Conservation (phyloP, 2,797 vertebrate species). For the Arnoldichthys spilopterus region DNA sequence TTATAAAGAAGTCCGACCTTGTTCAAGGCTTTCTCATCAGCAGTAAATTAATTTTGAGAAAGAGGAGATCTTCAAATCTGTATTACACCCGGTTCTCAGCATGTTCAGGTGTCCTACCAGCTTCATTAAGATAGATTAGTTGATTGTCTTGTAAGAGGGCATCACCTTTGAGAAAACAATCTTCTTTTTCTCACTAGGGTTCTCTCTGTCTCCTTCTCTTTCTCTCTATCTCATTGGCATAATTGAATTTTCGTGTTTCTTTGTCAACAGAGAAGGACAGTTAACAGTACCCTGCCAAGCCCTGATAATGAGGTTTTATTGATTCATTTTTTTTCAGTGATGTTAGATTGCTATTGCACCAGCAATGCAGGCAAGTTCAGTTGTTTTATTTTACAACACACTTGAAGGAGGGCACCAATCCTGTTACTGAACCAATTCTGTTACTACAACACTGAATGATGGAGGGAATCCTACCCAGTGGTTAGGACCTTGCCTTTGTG, state of each 20-base stretch:
- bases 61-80: background rate
- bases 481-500: too few relatives aligned
- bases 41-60: conserved; percentile 4
- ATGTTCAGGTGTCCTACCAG: background rate
- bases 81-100: background rate
- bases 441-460: too few relatives aligned
- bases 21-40: background rate
- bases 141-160: background rate
- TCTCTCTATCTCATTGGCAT: conserved; percentile 61
- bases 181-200: background rate
- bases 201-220: conserved; percentile 12
- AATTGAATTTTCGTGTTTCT: conserved; percentile 72
- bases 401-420: too few relatives aligned
- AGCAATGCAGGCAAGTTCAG: background rate
- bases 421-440: too few relatives aligned
- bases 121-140: conserved; percentile 18
- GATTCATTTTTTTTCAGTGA: conserved; percentile 64
- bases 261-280: conserved; percentile 68
- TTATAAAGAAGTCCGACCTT: background rate
- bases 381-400: conserved; percentile 2
- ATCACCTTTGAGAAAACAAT: conserved; percentile 9
- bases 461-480: too few relatives aligned
- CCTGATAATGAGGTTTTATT: conserved; percentile 75
- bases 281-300: conserved; percentile 68
- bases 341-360: conserved; percentile 32